Percentiles rank a stretch among this genome's conserved stretches.
phyloP scores from a whole-genome alignment of 2,113 vertebrate species.

The Heloderma charlesbogerti region DNA sequence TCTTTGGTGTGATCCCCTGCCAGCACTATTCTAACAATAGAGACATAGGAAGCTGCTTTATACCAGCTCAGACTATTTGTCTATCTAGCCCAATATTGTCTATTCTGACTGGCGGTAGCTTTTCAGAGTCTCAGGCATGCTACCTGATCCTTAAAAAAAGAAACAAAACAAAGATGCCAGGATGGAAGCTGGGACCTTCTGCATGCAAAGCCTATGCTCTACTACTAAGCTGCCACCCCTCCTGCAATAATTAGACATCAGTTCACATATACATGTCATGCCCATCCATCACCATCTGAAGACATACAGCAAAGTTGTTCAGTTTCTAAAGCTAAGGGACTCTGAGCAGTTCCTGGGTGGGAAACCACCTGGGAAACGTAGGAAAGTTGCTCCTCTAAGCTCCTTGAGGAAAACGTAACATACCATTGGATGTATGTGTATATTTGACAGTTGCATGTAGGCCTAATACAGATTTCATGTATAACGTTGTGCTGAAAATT shows the following conservation, averaged over 20 bases:
- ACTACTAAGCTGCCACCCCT: too few relatives aligned
- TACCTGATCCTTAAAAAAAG: neutral
- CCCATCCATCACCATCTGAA: neutral
- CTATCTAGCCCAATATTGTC: neutral
- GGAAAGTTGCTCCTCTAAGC: neutral
- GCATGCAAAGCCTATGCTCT: neutral
- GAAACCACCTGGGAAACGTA: neutral
- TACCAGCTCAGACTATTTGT: neutral
- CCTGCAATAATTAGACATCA: neutral
- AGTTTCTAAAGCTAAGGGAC: neutral
- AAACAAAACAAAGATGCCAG: neutral
- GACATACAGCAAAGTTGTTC: too few relatives aligned
- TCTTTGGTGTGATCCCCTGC: too few relatives aligned
- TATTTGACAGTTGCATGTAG: neutral
- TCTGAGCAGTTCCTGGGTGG: neutral
- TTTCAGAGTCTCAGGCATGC: neutral
- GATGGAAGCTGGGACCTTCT: neutral
- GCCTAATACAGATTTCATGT: too few relatives aligned
- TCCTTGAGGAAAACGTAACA: neutral
- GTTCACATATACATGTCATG: neutral
- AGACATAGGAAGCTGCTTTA: neutral
- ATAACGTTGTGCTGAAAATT: too few relatives aligned
- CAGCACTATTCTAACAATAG: too few relatives aligned
- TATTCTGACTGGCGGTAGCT: neutral
- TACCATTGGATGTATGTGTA: neutral